Evolutionary conservation across 2,888 invertebrate genomes (phyloP), one percentile per base, ranked within the genome.

Genomic region (Polymixis flavicincta): DNA sequence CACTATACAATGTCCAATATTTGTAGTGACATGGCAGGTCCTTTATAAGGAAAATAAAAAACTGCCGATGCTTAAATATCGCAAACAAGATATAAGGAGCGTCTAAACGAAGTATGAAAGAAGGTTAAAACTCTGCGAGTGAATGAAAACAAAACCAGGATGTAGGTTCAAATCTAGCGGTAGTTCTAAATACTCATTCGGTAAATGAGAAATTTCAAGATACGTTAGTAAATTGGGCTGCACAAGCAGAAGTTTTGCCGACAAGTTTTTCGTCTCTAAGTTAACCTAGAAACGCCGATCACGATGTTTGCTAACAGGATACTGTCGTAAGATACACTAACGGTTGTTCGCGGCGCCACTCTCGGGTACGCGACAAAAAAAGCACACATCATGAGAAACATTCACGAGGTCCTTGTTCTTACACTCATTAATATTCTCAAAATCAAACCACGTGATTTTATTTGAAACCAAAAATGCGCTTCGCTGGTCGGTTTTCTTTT

Each of bases 301-400:
- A 85, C 85, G 88, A 85, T 83, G 85, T 85, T 87, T 83, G 71
- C 87, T 82, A 88, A 87, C 87, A 87, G 87, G 87, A 87, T 88
- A 88, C 84, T 73, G 87, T 87, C 74, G 82, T 76, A 80, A 84
- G 87, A 84, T 85, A 78, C 74, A 78, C 68, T 88, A 87, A 87
- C 87, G 87, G 87, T 85, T 65, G 64, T 83, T 83, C 45, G 65
- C 52, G 68, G 77, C 76, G 80, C 74, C 78, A 76, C 70, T 83
- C 72, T 78, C 79, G 67, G 78, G 67, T 79, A 37, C 54, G 66
- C 67, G 74, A 81, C 63, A 66, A 70, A 85, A 83, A 85, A 75
- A 79, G 64, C 69, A 52, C 74, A 52, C 42, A 37, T 76, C 76
- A 82, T 64, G 61, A 76, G 76, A 55, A 71, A 77, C 69, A 65